A percentile compares a stretch with the other conserved stretches of the same genome.
Conservation (phyloP, 2,888 invertebrate genomes). For the Elgonia sp. region DNA sequence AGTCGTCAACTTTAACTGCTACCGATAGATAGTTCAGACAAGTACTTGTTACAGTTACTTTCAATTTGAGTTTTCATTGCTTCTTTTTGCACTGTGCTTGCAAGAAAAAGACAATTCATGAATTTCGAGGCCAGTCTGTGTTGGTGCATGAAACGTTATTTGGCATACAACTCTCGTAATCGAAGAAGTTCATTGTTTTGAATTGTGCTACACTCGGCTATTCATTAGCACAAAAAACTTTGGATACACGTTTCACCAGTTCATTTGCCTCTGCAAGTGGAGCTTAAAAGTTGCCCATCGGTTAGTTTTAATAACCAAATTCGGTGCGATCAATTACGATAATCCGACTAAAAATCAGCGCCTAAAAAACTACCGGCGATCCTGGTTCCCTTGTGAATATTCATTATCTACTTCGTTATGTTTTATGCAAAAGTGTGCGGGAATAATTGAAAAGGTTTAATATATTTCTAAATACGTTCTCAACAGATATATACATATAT, state of each 20-base stretch:
- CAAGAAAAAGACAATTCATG: conserved; percentile 67
- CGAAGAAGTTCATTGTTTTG: conserved; percentile 69
- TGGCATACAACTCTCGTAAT: conserved; percentile 66
- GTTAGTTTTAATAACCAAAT: conserved; percentile 38
- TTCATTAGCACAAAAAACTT: conserved; percentile 79
- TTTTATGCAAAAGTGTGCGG: conserved; percentile 12
- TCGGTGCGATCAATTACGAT: neutral
- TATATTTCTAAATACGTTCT: conserved; percentile 45
- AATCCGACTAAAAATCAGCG: conserved; percentile 1
- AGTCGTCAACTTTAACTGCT: conserved; percentile 63
- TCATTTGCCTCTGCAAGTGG: conserved; percentile 49
- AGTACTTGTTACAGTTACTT: conserved; percentile 68
- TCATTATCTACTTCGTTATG: neutral
- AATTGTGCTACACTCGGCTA: conserved; percentile 62
- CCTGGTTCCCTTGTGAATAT: no score
- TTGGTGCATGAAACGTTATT: conserved; percentile 66
- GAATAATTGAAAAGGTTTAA: conserved; percentile 50
- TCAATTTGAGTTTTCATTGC: conserved; percentile 65
- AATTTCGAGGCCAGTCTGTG: conserved; percentile 55
- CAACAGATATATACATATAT: no score
- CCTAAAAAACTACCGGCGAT: neutral
- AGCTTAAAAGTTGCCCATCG: conserved; percentile 42
- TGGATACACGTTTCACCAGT: conserved; percentile 69
- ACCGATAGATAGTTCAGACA: conserved; percentile 58
- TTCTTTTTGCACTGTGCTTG: conserved; percentile 52